Conservation (phyloP, 2,797 vertebrate species). For the Gymnopithys bicolor region DNA sequence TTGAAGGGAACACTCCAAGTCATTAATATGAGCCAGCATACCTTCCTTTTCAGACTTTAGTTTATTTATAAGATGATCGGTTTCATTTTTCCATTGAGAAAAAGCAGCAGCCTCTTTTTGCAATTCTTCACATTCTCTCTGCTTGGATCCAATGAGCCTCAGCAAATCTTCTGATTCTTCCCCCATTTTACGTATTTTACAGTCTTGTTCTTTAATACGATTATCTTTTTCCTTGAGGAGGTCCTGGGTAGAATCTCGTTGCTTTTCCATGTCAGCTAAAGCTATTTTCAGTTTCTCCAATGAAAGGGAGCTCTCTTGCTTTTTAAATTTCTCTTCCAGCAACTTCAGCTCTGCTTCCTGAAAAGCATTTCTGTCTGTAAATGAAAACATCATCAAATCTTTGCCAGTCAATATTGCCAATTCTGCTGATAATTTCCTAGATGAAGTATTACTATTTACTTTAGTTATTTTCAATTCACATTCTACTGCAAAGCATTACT, state of each 20-base stretch:
- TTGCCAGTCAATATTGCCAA: background rate
- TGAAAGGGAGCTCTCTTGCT: conserved; percentile 75
- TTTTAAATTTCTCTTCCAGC: conserved; percentile 82
- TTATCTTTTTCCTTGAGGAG: conserved; percentile 84
- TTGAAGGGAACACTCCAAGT: conserved; percentile 78
- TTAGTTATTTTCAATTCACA: background rate
- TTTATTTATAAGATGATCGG: conserved; percentile 77
- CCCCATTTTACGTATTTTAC: conserved; percentile 71
- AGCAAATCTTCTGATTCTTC: conserved; percentile 79
- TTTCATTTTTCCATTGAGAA: conserved; percentile 85
- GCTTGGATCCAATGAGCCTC: conserved; percentile 66
- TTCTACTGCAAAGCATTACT: background rate
- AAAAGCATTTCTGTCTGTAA: conserved; percentile 81
- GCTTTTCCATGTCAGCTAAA: conserved; percentile 83
- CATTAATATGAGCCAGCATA: conserved; percentile 76
- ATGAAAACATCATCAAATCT: background rate
- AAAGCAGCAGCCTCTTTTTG: conserved; percentile 79
- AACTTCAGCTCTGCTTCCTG: conserved; percentile 82
- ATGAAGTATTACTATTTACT: background rate
- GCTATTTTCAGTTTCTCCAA: conserved; percentile 81
- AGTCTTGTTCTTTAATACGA: conserved; percentile 79
- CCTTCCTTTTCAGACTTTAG: conserved; percentile 80
- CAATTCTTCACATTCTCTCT: conserved; percentile 80
- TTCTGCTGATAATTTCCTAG: background rate
- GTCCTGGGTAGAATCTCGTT: conserved; percentile 77